Percentiles rank a stretch among this genome's conserved stretches.
Evolutionary conservation across 2,888 invertebrate species (phyloP).

Genomic region (Sylvicola cinctus): DNA sequence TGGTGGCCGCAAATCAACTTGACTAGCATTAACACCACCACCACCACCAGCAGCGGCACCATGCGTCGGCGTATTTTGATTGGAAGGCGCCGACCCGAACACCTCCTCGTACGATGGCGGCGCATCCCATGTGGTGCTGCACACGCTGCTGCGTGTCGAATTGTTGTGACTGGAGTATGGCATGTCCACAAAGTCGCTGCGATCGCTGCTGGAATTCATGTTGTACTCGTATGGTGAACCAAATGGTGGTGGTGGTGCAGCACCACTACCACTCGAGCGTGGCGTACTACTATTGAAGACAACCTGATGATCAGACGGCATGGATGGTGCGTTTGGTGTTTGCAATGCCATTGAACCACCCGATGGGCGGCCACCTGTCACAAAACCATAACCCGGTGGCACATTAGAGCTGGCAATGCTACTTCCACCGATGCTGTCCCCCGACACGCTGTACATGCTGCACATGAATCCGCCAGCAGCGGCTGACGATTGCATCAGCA

Average conservation of each 20-base stretch:
- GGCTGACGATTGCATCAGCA: too few relatives aligned
- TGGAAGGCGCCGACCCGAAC: conserved; percentile 15
- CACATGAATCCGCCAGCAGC: too few relatives aligned
- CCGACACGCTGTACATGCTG: too few relatives aligned
- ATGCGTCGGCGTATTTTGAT: too few relatives aligned
- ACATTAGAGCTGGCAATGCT: background rate
- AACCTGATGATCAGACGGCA: background rate
- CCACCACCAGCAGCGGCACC: too few relatives aligned
- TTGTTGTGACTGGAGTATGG: conserved; percentile 2
- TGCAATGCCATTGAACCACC: background rate
- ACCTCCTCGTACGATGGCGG: conserved; percentile 24
- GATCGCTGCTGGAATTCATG: background rate
- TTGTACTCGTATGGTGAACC: background rate
- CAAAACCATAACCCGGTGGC: too few relatives aligned
- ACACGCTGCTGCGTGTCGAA: background rate
- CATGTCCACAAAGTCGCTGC: conserved; percentile 1
- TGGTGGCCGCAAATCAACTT: too few relatives aligned
- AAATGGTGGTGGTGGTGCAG: background rate
- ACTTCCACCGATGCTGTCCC: background rate
- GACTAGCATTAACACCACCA: too few relatives aligned
- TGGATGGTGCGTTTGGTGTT: background rate
- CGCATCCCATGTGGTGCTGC: conserved; percentile 1
- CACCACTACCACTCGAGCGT: conserved; percentile 1
- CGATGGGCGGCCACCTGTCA: background rate
- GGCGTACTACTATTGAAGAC: background rate